Base-by-base conservation (phyloP, 2,888 invertebrate genomes). In the Plebejus anna region DNA sequence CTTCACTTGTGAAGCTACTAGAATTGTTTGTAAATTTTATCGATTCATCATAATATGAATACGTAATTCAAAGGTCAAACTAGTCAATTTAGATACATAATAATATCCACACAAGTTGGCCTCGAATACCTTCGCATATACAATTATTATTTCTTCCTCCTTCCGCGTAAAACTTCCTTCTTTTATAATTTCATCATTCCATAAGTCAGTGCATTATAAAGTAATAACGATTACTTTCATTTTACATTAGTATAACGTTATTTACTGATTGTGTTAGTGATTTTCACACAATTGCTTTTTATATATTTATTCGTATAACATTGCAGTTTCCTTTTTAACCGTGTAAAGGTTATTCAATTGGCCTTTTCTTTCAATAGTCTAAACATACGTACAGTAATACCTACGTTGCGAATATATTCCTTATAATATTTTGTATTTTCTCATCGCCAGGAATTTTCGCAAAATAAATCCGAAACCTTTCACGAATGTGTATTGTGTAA, bases 101-200 rank as follows among this genome's bases (percentile, higher is more conserved):
- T 55, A 73, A 55, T 72, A 42, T 73, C 51, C 55, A 72, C 47
- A 72, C 47, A 51, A 51, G 73, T 55, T 36, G 55, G n/a, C 73
- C 73, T 73, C 51, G 73, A 55, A 73, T 73, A 73, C 73, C 73
- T 32, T 73, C 22, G 55, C 55, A 73, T 73, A 71, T 22, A 32
- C 51, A 32, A 73, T 66, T 4, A 61, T 72, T 55, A 73, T 73
- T 47, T 73, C 16, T 73, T 73, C 51, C 73, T 32, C n/a, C 55
- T 73, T 73, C 73, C 73, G 73, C 5, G 16, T 73, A 51, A 72
- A 32, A 73, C 51, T 73, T 73, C 73, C 73, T 73, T 73, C 73
- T 55, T 72, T 42, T 73, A 47, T 72, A 28, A 72, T 47, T 66
- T 66, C 22, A 72, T 72, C 42, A 72, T 71, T 70, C 71, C 32